Percentiles rank a stretch among this genome's conserved stretches.
Conservation (phyloP, 92 coral and sea anemone species). For the Epizoanthus stellaris region DNA sequence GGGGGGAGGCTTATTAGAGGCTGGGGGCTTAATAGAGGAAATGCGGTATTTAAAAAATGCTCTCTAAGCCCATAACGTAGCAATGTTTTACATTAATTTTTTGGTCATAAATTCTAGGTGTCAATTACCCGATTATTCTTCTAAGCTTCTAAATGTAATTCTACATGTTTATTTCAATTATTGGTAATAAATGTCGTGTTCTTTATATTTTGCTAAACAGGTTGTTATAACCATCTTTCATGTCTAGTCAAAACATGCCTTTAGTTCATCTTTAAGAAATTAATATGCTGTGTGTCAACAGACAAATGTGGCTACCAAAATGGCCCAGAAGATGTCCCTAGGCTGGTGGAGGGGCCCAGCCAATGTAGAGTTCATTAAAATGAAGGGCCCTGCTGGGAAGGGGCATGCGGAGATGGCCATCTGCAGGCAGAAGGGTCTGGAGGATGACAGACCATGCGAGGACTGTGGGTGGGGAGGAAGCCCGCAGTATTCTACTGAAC, state of each 20-base stretch:
- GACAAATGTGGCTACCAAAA: constrained; percentile 89
- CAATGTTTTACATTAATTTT: too few relatives aligned
- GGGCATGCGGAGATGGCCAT: constrained; percentile 96
- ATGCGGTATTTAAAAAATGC: too few relatives aligned
- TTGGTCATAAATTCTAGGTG: too few relatives aligned
- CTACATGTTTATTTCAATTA: too few relatives aligned
- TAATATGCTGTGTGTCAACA: neutral
- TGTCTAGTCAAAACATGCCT: too few relatives aligned
- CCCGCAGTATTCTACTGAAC: neutral
- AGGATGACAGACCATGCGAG: constrained; percentile 19
- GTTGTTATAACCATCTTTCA: neutral
- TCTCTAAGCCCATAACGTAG: too few relatives aligned
- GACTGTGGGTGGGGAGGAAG: constrained; percentile 17
- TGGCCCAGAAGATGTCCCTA: constrained; percentile 88
- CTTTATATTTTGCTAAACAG: neutral
- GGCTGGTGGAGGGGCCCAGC: constrained; percentile 95
- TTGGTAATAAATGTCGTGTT: too few relatives aligned
- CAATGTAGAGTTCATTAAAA: constrained; percentile 82
- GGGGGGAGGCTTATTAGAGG: too few relatives aligned
- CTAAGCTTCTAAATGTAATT: too few relatives aligned
- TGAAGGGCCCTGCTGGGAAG: constrained; percentile 92
- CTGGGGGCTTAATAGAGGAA: too few relatives aligned
- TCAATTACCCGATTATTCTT: too few relatives aligned
- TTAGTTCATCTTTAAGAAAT: too few relatives aligned
- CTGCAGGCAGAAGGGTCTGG: constrained; percentile 61